Evolutionary conservation across 1,140 invertebrate genomes (phyloP).

Genomic region (Drosophila parvula): DNA sequence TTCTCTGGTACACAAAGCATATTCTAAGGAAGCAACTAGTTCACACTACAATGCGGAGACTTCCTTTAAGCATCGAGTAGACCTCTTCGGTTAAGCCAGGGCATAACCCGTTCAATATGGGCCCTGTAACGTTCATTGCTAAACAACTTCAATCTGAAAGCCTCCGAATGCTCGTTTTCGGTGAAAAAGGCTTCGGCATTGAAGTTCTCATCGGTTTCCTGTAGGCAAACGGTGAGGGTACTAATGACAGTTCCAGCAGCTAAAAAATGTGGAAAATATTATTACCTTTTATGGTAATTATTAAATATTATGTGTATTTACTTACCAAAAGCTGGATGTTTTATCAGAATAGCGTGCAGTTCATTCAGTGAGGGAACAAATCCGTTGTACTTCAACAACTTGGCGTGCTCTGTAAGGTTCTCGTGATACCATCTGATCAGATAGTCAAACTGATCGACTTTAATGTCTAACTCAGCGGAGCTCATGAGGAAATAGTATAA

Average conservation of each 20-base stretch:
- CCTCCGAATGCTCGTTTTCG: constrained; percentile 21
- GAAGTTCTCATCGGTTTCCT: constrained; percentile 19
- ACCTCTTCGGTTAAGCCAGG: constrained; percentile 53
- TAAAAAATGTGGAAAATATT: constrained; percentile 1
- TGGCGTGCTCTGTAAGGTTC: constrained; percentile 33
- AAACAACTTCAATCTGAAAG: not conserved
- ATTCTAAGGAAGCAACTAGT: not conserved
- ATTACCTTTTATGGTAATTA: not conserved
- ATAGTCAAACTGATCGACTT: constrained; percentile 54
- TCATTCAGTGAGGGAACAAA: constrained; percentile 44
- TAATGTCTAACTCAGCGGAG: constrained; percentile 48
- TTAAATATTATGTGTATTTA: rapidly evolving
- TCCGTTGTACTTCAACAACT: constrained; percentile 39
- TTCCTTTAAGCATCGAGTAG: constrained; percentile 28
- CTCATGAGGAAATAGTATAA: constrained; percentile 55
- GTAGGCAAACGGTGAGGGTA: constrained; percentile 36
- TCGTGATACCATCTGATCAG: constrained; percentile 60
- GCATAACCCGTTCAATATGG: constrained; percentile 44
- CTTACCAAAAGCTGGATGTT: constrained; percentile 44
- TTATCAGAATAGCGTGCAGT: constrained; percentile 43
- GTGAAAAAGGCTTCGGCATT: constrained; percentile 16
- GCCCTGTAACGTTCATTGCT: constrained; percentile 48
- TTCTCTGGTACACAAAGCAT: not conserved
- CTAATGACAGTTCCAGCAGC: constrained; percentile 45
- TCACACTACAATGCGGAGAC: not conserved